phyloP scores from a whole-genome alignment of 2,113 vertebrate genomes.

The Odontesthes bonariensis region DNA sequence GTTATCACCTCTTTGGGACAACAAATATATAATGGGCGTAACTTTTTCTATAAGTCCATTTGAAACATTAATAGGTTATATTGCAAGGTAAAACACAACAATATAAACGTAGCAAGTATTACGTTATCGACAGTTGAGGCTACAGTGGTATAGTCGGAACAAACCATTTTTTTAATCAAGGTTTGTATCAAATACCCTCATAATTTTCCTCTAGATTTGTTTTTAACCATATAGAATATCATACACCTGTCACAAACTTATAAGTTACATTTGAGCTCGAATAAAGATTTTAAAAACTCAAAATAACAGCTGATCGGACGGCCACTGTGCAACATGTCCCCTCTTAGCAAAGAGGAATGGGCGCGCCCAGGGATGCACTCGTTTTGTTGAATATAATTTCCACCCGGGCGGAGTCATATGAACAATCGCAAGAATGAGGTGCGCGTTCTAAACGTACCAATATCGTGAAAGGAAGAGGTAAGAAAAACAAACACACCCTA shows the following conservation, averaged over 20 bases:
- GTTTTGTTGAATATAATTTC: rapidly evolving
- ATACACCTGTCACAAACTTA: no score
- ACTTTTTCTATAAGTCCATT: not conserved
- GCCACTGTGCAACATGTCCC: not conserved
- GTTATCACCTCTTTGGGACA: not conserved
- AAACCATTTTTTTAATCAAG: slow-evolving; percentile 34
- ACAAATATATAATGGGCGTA: rapidly evolving
- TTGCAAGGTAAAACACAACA: not conserved
- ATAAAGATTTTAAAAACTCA: rapidly evolving
- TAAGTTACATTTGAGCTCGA: not conserved
- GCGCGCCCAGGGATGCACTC: slow-evolving; percentile 1
- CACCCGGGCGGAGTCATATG: slow-evolving; percentile 7
- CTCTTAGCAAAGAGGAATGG: slow-evolving; percentile 12
- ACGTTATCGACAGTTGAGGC: no score
- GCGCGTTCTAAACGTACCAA: not conserved
- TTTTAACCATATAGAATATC: not conserved
- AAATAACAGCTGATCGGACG: not conserved
- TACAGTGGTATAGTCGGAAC: slow-evolving; percentile 58
- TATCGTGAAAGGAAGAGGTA: not conserved
- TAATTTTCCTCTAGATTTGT: rapidly evolving
- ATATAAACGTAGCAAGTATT: rapidly evolving
- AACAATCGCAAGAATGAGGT: rapidly evolving
- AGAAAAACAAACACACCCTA: slow-evolving; percentile 20
- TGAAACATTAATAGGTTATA: not conserved
- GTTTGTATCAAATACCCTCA: not conserved